Base-by-base conservation (phyloP, 2,113 vertebrate species). In the Xenopus laevis region DNA sequence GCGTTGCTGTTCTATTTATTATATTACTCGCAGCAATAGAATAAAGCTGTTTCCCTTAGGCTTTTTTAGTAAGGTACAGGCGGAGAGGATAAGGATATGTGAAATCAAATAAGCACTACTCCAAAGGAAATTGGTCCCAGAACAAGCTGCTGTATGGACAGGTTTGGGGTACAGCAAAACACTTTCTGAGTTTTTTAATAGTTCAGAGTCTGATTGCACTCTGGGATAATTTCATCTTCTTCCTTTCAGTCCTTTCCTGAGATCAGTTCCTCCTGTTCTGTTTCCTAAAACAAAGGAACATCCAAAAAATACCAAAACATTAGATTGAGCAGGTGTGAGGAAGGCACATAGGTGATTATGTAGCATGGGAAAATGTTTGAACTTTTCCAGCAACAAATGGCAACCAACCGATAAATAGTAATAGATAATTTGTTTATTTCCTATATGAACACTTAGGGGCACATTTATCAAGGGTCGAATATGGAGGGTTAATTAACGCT, bases 281-380 rank as follows among this genome's bases (percentile, higher is more conserved):
- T 76, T 47, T 62, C 73, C 65, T 76, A 76, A 76, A 68, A 60
- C 18, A 59, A 44, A 40, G 2, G 16, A 57, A 69, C 30, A 30
- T 44, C n/a, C n/a, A 44, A 18, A 70, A 20, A 7, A 13, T n/a
- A 5, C 4, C 47, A 50, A 40, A 40, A 40, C 33, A 40, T 40
- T 40, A 40, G 33, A 40, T 40, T 40, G 33, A 40, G 33, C 33
- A 40, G 33, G 3, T 40, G 33, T 40, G 33, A 40, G 33, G 33
- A 40, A 4, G 23, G 23, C 33, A 40, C 33, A 40, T 40, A 27
- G 23, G 4, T 7, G 33, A 40, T 40, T 40, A 40, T 9, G 33
- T 40, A 7, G 33, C 33, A 40, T 40, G 33, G 33, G 33, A 40
- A 40, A 40, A 40, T 40, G 33, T 40, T 40, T 40, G 33, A 6